These are phyloP conservation scores for Coregonus suidteri DNA, from an alignment of 2,797 vertebrate species.

Conservation along the genomic window DNA sequence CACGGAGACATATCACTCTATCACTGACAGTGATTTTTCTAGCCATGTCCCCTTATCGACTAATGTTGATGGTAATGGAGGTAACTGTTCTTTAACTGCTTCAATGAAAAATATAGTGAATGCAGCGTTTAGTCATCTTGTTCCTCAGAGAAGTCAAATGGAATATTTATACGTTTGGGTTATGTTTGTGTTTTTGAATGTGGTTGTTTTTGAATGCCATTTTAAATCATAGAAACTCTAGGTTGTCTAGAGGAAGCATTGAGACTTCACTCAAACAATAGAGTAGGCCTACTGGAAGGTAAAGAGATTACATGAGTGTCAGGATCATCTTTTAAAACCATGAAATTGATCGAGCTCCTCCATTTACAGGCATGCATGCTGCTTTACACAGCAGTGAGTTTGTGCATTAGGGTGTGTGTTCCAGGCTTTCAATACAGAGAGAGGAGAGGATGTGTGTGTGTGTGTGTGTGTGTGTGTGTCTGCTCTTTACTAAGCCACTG, in stretches of 20 bases:
- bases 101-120: neutral
- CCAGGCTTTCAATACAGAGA: no score
- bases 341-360: conserved; percentile 4
- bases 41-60: neutral
- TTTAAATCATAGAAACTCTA: neutral
- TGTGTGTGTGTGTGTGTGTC: neutral
- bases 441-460: neutral
- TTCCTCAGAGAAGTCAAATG: neutral
- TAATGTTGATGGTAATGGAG: neutral
- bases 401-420: neutral
- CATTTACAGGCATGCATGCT: neutral
- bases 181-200: neutral
- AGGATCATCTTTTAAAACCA: conserved; percentile 3
- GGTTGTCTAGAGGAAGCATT: neutral
- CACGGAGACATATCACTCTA: neutral
- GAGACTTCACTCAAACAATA: conserved; percentile 14
- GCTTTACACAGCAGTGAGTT: neutral
- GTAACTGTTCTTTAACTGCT: neutral
- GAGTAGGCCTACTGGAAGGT: conserved; percentile 8
- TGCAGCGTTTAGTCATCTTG: neutral
- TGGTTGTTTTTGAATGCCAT: neutral
- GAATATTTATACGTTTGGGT: neutral
- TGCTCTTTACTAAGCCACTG: neutral
- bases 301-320: conserved; percentile 4
- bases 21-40: conserved; percentile 1